Evolutionary conservation across 1,140 invertebrate species (phyloP), one percentile per base, ranked within the genome.

Genomic region (Lasaia peninsularis): DNA sequence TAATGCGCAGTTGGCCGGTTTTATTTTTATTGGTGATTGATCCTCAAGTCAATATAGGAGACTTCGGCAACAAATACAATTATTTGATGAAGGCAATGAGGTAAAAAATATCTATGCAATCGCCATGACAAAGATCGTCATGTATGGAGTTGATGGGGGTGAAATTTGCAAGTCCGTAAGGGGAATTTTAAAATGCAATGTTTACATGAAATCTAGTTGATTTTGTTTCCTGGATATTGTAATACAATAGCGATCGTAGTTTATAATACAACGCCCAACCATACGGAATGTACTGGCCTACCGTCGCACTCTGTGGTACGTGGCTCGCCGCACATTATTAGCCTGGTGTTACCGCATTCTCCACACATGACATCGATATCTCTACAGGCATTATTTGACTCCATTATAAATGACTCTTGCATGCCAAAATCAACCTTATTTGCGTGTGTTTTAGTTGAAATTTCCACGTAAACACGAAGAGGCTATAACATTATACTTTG

Each of bases 321-420:
- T 58, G 69, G 71, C 63, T 56, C 48, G 62, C 69, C 67, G 65
- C 67, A 69, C 68, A 65, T 78, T 59, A 63, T 67, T 60, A 66
- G 62, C 61, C 58, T 60, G 65, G 65, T 66, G 63, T 62, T 62
- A 59, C 65, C 65, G 66, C 73, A 75, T 75, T 73, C 67, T 51
- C 60, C 60, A 62, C 63, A 67, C 62, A 58, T 63, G 68, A 67
- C 56, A 67, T 67, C 55, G 56, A 73, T 69, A 65, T 44, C 60
- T 33, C 33, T 54, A 54, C 16, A 18, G 21, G 34, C 37, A 55
- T 44, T 55, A 55, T 54, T 54, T 54, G 20, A 53, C 14, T 34
- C 20, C 34, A 18, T 28, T 44, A 20, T 44, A 44, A 44, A 18
- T 10, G 32, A 20, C 31, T 9, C 44, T 9, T 9, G 7, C 51